Conservation (phyloP, 2,888 invertebrate genomes). For the Acronicta aceris region DNA sequence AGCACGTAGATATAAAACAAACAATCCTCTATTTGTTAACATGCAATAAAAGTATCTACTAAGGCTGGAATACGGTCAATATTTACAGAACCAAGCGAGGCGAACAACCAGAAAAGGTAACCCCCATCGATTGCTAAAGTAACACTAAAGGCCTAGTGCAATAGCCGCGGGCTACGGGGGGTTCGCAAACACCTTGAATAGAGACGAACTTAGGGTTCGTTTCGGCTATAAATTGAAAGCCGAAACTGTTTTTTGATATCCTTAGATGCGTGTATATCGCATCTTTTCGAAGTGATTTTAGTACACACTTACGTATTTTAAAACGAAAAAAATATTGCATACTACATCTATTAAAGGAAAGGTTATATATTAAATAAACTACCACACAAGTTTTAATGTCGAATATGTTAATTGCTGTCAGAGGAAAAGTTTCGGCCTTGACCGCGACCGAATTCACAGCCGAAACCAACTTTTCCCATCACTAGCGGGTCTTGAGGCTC, state of each 20-base stretch:
- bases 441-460: constrained; percentile 18
- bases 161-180: constrained; percentile 69
- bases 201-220: constrained; percentile 36
- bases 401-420: neutral
- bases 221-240: constrained; percentile 19
- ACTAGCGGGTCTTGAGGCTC: constrained; percentile 55
- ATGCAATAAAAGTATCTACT: constrained; percentile 80
- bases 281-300: too few species aligned
- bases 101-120: constrained; percentile 66
- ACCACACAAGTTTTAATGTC: neutral
- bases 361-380: neutral
- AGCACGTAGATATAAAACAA: constrained; percentile 63
- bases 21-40: constrained; percentile 75
- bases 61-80: constrained; percentile 76
- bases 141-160: constrained; percentile 79
- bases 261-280: neutral
- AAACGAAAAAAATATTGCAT: neutral
- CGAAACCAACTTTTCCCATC: constrained; percentile 27
- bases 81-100: constrained; percentile 73
- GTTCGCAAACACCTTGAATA: constrained; percentile 48
- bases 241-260: constrained; percentile 19
- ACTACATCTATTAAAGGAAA: neutral
- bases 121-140: constrained; percentile 73
- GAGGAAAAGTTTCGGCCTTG: constrained; percentile 36
- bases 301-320: neutral